phyloP scores from a whole-genome alignment of 2,888 invertebrate species.

The Apeira syringaria region DNA sequence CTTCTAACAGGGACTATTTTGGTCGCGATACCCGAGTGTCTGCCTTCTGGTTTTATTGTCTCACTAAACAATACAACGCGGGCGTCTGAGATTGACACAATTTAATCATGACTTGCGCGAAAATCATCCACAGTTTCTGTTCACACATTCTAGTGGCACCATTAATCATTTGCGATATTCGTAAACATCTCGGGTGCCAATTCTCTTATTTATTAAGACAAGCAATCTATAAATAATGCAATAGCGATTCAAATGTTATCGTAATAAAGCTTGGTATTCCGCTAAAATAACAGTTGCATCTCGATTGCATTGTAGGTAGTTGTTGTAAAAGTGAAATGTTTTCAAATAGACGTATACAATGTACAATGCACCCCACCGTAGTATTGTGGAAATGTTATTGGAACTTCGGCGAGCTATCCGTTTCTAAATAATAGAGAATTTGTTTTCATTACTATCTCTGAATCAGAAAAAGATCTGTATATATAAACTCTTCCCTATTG shows the following conservation, averaged over 20 bases:
- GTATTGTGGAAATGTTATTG: conserved; percentile 21
- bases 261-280: no score
- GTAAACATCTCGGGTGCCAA: conserved; percentile 33
- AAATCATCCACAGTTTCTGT: conserved; percentile 33
- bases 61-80: conserved; percentile 39
- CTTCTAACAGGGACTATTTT: conserved; percentile 54
- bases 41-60: conserved; percentile 48
- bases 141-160: conserved; percentile 32
- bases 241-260: no score
- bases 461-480: conserved; percentile 24
- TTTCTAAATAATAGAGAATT: conserved; percentile 30
- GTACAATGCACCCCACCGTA: conserved; percentile 4
- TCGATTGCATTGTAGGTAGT: no score
- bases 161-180: conserved; percentile 42
- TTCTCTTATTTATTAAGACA: no score
- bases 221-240: no score
- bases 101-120: conserved; percentile 37
- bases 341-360: conserved; percentile 35
- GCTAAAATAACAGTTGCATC: no score
- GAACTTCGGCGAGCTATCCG: conserved; percentile 19
- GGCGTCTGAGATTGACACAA: conserved; percentile 39
- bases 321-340: conserved; percentile 32
- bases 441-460: conserved; percentile 22
- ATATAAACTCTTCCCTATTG: conserved; percentile 23
- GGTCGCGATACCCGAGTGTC: conserved; percentile 39